A percentile compares a stretch with the other conserved stretches of the same genome.
These are phyloP conservation scores for Uropsilus gracilis DNA, from an alignment of 2,113 vertebrate species.

Conservation along the genomic window DNA sequence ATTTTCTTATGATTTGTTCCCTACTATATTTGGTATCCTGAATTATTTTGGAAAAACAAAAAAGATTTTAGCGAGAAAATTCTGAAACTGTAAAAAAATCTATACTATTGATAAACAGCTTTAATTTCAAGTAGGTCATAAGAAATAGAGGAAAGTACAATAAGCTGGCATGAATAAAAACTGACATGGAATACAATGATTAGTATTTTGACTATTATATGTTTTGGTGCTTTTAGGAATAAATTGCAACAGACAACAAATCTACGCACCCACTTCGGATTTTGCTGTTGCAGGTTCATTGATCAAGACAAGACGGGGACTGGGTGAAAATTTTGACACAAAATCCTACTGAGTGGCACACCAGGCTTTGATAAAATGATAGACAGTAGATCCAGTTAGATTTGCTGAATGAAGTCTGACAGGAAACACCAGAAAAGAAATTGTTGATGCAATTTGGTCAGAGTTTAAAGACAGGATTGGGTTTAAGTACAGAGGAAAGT, in stretches of 20 bases:
- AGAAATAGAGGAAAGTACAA: neutral
- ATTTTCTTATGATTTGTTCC: neutral
- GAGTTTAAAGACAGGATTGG: neutral
- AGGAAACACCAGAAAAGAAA: neutral
- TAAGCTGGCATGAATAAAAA: neutral
- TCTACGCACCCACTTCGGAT: accelerated
- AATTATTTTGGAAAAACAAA: neutral
- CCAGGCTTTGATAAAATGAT: neutral
- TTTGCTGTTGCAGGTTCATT: neutral
- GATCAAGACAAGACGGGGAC: neutral
- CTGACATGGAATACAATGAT: neutral
- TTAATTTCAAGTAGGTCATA: neutral
- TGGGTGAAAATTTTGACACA: neutral
- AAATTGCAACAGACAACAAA: neutral
- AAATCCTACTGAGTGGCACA: neutral
- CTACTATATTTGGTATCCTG: neutral
- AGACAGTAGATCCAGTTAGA: neutral
- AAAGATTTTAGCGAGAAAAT: neutral
- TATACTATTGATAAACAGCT: neutral
- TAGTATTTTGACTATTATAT: accelerated
- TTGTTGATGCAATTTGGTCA: neutral
- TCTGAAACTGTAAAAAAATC: neutral
- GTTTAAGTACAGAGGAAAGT: neutral
- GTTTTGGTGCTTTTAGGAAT: neutral
- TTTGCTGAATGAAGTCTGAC: neutral